Percentiles rank a stretch among this genome's conserved stretches.
phyloP scores from a whole-genome alignment of 2,113 vertebrate genomes.

The Pachyramphus minor region DNA sequence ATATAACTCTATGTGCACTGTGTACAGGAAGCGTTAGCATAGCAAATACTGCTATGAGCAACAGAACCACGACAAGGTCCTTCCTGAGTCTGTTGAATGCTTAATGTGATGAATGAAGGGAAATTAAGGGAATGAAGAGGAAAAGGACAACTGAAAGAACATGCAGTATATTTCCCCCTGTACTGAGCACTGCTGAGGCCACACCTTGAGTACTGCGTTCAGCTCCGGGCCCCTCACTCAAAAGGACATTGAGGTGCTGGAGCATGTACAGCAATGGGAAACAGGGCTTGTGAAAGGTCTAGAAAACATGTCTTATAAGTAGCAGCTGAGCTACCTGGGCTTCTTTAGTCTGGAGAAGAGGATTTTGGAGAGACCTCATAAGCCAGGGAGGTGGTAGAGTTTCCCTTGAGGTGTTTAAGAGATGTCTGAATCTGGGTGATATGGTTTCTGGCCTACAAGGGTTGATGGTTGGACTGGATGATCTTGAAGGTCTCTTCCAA shows the following conservation, averaged over 20 bases:
- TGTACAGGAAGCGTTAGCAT: slow-evolving; percentile 19
- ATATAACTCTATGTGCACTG: background rate
- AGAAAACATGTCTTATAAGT: background rate
- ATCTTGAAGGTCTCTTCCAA: background rate
- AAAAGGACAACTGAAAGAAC: background rate
- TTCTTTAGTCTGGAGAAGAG: background rate
- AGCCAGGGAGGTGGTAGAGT: background rate
- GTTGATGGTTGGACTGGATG: background rate
- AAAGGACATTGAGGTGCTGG: background rate
- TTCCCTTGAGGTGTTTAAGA: background rate
- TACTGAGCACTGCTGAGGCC: background rate
- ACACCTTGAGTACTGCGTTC: background rate
- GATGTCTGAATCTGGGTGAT: background rate
- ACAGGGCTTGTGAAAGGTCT: background rate
- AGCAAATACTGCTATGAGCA: slow-evolving; percentile 31
- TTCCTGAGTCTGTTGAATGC: slow-evolving; percentile 13
- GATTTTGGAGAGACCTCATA: background rate
- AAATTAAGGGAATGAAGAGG: background rate
- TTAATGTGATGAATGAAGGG: background rate
- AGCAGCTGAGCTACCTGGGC: background rate
- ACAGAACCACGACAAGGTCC: slow-evolving; percentile 46
- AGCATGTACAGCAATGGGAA: background rate
- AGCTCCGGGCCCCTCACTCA: background rate
- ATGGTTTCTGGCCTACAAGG: background rate
- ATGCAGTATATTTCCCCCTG: background rate